Conservation (phyloP, 2,113 vertebrate species). For the Clarias magur region DNA sequence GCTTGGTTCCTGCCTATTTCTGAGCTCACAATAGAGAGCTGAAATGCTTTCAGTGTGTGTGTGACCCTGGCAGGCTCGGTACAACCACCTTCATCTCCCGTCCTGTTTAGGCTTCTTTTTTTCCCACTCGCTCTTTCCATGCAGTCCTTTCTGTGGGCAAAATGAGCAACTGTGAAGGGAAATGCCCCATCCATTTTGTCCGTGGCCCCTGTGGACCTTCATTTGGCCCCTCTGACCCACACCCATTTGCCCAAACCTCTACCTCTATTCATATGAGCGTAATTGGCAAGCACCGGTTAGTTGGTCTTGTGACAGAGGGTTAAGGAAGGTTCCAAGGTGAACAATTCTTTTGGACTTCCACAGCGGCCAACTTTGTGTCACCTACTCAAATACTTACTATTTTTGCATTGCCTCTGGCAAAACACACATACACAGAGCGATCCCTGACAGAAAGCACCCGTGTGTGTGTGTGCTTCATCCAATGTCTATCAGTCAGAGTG, state of each 20-base stretch:
- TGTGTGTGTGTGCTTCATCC: not conserved
- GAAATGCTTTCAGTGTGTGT: conserved; percentile 47
- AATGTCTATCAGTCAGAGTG: not conserved
- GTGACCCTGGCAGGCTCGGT: conserved; percentile 44
- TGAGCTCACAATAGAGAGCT: conserved; percentile 41
- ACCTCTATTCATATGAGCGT: conserved; percentile 66
- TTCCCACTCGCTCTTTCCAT: conserved; percentile 27
- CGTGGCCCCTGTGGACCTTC: conserved; percentile 60
- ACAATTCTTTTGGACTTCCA: not conserved
- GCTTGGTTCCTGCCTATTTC: conserved; percentile 46
- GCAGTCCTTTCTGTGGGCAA: conserved; percentile 46
- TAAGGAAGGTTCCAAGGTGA: conserved; percentile 45
- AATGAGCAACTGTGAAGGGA: conserved; percentile 48
- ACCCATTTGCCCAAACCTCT: conserved; percentile 64
- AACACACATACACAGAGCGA: not conserved
- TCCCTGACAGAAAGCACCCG: not conserved
- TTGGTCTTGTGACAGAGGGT: conserved; percentile 52
- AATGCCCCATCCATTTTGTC: conserved; percentile 44
- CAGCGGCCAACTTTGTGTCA: conserved; percentile 1
- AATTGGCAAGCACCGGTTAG: conserved; percentile 68
- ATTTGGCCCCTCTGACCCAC: conserved; percentile 60
- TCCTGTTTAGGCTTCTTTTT: conserved; percentile 50
- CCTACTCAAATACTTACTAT: no score
- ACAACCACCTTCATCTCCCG: conserved; percentile 43
- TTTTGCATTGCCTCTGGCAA: not conserved